Percentiles rank a stretch among this genome's conserved stretches.
These are phyloP conservation scores for Batillaria attramentaria DNA, from an alignment of 1,140 invertebrate genomes.

Conservation along the genomic window DNA sequence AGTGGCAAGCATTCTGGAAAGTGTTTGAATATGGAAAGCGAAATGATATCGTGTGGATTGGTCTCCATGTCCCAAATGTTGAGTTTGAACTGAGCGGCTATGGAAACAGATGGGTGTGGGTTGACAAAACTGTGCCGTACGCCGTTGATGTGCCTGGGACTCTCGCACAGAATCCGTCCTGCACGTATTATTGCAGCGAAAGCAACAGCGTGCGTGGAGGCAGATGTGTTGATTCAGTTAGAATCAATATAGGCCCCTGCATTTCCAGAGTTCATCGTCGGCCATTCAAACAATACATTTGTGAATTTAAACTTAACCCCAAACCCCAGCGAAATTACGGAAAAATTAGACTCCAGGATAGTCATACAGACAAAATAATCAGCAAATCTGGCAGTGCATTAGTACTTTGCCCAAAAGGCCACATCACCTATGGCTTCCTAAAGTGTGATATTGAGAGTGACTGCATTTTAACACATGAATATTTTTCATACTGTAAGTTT, in stretches of 20 bases:
- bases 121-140: not conserved
- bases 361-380: no score
- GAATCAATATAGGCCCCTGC: not conserved
- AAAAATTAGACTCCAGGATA: not conserved
- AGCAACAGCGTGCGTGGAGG: not conserved
- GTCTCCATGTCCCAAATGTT: no score
- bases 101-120: not conserved
- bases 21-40: slow-evolving; percentile 7
- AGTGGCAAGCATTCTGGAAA: not conserved
- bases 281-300: not conserved
- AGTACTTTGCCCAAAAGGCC: not conserved
- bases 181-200: not conserved
- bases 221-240: no score
- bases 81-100: not conserved
- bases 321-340: not conserved
- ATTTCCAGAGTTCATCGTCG: not conserved
- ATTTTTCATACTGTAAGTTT: not conserved
- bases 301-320: not conserved
- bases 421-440: not conserved
- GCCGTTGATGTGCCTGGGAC: no score
- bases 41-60: not conserved
- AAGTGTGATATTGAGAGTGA: not conserved
- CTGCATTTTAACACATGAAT: not conserved
- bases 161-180: not conserved
- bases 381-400: not conserved